Percentiles rank a stretch among this genome's conserved stretches.
phyloP scores from a whole-genome alignment of 1,140 invertebrate genomes.

The Chymomyza costata region DNA sequence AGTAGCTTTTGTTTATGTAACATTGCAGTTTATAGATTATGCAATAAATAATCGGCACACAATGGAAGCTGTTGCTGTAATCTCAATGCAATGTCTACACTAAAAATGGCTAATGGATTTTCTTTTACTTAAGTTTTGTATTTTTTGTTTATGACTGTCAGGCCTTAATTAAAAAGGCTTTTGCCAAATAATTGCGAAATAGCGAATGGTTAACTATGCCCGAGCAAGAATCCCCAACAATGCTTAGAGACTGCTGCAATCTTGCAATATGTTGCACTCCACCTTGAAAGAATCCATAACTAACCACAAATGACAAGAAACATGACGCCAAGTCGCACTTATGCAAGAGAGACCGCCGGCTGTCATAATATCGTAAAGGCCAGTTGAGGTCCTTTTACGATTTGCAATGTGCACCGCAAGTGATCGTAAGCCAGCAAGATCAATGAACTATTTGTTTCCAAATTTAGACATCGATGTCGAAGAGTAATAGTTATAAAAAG shows the following conservation, averaged over 20 bases:
- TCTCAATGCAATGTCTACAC: constrained; percentile 47
- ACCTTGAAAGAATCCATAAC: constrained; percentile 21
- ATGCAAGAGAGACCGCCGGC: constrained; percentile 16
- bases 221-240: neutral
- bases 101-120: constrained; percentile 56
- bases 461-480: too few relatives aligned
- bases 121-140: too few relatives aligned
- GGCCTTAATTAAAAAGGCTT: too few relatives aligned
- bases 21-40: constrained; percentile 69
- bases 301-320: constrained; percentile 10
- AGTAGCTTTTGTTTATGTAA: constrained; percentile 57
- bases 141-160: too few relatives aligned
- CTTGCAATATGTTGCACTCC: constrained; percentile 15
- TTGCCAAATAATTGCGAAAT: too few relatives aligned
- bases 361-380: constrained; percentile 28
- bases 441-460: too few relatives aligned
- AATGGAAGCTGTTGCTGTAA: constrained; percentile 44
- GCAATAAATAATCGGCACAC: constrained; percentile 69
- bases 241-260: neutral
- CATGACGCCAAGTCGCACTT: constrained; percentile 1
- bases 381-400: constrained; percentile 28
- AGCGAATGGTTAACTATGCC: constrained; percentile 24
- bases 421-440: too few relatives aligned
- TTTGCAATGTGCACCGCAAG: constrained; percentile 25
- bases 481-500: too few relatives aligned